Evolutionary conservation across 2,113 vertebrate genomes (phyloP), one percentile per base, ranked within the genome.

Genomic region (Corydoras maculifer): DNA sequence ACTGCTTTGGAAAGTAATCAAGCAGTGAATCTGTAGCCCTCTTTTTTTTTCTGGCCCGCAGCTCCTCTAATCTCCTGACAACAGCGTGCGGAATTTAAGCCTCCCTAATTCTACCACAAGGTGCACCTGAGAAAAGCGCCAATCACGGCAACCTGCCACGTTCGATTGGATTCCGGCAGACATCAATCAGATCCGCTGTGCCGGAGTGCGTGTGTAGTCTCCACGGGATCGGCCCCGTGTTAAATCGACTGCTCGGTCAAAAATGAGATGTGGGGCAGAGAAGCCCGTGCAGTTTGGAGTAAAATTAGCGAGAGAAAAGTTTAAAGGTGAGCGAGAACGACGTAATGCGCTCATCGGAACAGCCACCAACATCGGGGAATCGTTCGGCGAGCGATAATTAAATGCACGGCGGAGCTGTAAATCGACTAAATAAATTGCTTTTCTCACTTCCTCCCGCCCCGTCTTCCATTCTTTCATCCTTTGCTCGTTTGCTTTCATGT

Each of bases 391-490:
- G 78, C 70, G 66, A 77, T 84, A 87, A 88, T 88, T 86, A 88
- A 88, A 85, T 85, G 82, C 75, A 75, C 75, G 48, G 77, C 74
- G 68, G 86, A 90, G 87, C 87, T 88, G 87, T 87, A 87, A 86
- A 89, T 84, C 79, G 72, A 72, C 82, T 81, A 86, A 85, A 88
- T 87, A 85, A 87, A 89, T 86, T 80, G 82, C 79, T 88, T 89
- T 89, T 87, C 85, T 79, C 78, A 84, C 80, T 87, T 83, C 82
- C 71, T 66, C 79, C 80, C 12, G 49, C 77, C 73, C 9, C 5
- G 18, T 65, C 50, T 59, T 51, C 58, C 66, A 54, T 62, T 51
- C 58, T 62, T 50, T 9, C 53, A 31, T 68, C 75, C 74, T 49
- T 61, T 59, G 73, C 70, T 51, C 59, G 29, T 50, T 72, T 58